phyloP scores from a whole-genome alignment of 2,113 vertebrate genomes.

The Boulengeromyrus knoepffleri region DNA sequence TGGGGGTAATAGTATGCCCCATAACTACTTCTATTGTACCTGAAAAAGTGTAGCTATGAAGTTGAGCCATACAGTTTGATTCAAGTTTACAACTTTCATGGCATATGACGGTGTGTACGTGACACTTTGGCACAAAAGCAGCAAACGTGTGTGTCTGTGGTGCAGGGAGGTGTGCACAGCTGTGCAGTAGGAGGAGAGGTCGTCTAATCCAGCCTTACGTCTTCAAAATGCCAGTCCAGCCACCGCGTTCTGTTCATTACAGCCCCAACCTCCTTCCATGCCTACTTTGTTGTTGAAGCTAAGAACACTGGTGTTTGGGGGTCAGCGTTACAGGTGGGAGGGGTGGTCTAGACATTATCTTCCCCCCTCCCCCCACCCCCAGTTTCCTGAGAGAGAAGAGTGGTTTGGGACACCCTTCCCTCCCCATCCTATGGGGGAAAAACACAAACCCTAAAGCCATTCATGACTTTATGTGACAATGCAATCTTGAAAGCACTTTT shows the following conservation, averaged over 20 bases:
- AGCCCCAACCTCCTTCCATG: background rate
- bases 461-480: conserved; percentile 30
- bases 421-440: background rate
- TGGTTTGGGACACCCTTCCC: background rate
- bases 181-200: conserved; percentile 12
- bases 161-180: conserved; percentile 1
- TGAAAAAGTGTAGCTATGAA: conserved; percentile 8
- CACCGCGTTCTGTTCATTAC: background rate
- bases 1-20: background rate
- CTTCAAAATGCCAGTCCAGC: conserved; percentile 14
- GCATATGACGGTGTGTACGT: conserved; percentile 6
- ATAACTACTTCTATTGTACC: background rate
- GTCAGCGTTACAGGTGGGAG: background rate
- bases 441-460: conserved; percentile 21
- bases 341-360: background rate
- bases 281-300: background rate
- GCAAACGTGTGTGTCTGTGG: conserved; percentile 15
- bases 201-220: conserved; percentile 33
- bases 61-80: conserved; percentile 25
- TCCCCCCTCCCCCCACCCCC: background rate
- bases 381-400: background rate
- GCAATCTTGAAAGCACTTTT: conserved; percentile 39
- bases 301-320: conserved; percentile 7
- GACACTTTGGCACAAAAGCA: conserved; percentile 29
- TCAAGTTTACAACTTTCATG: conserved; percentile 22